Evolutionary conservation across 2,113 vertebrate genomes (phyloP), one percentile per base, ranked within the genome.

Genomic region (Salvator merianae): DNA sequence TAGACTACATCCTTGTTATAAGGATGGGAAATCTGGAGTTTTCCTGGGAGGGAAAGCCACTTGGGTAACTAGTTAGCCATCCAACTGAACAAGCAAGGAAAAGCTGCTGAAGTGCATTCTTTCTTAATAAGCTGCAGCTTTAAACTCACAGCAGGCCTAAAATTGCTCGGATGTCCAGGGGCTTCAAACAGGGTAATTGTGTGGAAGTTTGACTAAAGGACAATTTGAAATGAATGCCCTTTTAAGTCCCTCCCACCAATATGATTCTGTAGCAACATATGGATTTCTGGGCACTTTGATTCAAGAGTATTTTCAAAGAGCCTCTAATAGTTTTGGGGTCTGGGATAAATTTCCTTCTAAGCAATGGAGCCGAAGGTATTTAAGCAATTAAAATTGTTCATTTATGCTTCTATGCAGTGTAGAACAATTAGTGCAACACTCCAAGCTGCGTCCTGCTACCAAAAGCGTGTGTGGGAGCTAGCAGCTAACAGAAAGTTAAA

Each of bases 71-170:
- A 75, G 68, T 79, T 50, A 73, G 26, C 69, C 77, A 63, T 79
- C 59, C 69, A 85, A 14, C 40, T 65, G n/a, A 73, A 79, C 40
- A 65, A 40, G 10, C 65, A 22, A 65, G 14, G 13, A 20, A 79
- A 85, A 43, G 79, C 77, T 73, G 83, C 77, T 72, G 77, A 47
- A 47, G 24, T 50, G 69, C 68, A 65, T 85, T 85, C 77, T 50
- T 79, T 85, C 68, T 85, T 85, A 79, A 50, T 73, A 79, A 85
- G 70, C 24, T 36, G n/a, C 53, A 72, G 83, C 77, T 79, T 85
- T 79, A 85, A 72, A 85, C 79, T 85, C 83, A 85, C 83, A 79
- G 77, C 69, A 73, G 83, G 40, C 70, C 32, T 85, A 65, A 63
- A 79, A 85, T 63, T 62, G 68, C 40, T 50, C 73, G 55, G 43